Percentiles rank a stretch among this genome's conserved stretches.
Evolutionary conservation across 2,888 invertebrate species (phyloP).

Genomic region (Zaprionus obscuricornis): DNA sequence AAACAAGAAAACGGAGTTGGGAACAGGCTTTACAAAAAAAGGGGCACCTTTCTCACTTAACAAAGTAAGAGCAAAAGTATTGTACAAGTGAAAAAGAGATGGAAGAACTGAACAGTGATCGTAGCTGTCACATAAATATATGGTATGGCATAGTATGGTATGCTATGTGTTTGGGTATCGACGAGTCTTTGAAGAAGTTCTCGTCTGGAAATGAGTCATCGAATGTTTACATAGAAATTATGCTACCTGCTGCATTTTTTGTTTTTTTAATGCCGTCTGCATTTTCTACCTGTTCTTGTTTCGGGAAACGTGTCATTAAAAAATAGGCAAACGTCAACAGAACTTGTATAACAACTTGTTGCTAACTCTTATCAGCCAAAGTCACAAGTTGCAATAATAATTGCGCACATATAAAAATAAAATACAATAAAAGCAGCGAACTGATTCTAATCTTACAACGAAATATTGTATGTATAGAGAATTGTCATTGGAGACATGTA

Average conservation of each 20-base stretch:
- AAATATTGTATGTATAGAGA: no score
- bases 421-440: not conserved
- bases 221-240: slow-evolving; percentile 72
- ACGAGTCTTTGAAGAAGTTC: slow-evolving; percentile 44
- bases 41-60: slow-evolving; percentile 7
- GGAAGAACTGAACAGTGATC: slow-evolving; percentile 34
- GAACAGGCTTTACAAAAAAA: slow-evolving; percentile 33
- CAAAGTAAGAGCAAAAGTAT: slow-evolving; percentile 15
- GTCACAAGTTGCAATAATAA: slow-evolving; percentile 8
- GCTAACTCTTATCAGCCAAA: slow-evolving; percentile 38
- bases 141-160: no score
- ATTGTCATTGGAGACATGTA: no score
- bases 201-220: slow-evolving; percentile 57
- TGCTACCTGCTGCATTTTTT: slow-evolving; percentile 69
- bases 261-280: slow-evolving; percentile 1
- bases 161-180: slow-evolving; percentile 12
- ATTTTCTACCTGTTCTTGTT: slow-evolving; percentile 31
- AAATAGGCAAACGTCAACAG: slow-evolving; percentile 35
- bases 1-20: slow-evolving; percentile 50
- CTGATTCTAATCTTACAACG: slow-evolving; percentile 24
- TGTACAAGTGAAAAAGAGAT: slow-evolving; percentile 2
- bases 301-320: slow-evolving; percentile 7
- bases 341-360: slow-evolving; percentile 35
- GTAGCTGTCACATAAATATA: slow-evolving; percentile 51
- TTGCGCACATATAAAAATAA: not conserved